A percentile compares a stretch with the other conserved stretches of the same genome.
phyloP scores from a whole-genome alignment of 2,888 invertebrate genomes.

The Boloria euphrosyne region DNA sequence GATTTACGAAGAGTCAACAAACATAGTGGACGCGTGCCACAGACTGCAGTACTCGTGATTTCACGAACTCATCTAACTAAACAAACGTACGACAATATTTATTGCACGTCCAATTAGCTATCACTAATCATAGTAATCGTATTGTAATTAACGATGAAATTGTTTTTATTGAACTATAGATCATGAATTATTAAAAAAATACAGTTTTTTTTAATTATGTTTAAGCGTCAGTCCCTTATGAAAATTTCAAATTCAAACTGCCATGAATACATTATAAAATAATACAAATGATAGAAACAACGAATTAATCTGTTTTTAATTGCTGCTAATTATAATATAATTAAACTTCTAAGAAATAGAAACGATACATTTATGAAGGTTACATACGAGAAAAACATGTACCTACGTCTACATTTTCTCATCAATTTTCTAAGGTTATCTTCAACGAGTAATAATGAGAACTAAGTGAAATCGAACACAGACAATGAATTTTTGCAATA shows the following conservation, averaged over 20 bases:
- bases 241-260: neutral
- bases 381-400: slow-evolving; percentile 29
- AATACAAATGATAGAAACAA: neutral
- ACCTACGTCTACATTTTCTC: slow-evolving; percentile 38
- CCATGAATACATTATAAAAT: neutral
- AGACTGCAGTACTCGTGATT: slow-evolving; percentile 10
- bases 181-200: neutral
- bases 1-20: slow-evolving; percentile 56
- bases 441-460: slow-evolving; percentile 67
- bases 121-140: slow-evolving; percentile 21
- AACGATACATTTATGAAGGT: neutral
- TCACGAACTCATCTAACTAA: slow-evolving; percentile 12
- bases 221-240: neutral
- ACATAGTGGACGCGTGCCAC: slow-evolving; percentile 47
- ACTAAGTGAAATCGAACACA: slow-evolving; percentile 70
- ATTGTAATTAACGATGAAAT: slow-evolving; percentile 3
- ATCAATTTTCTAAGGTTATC: slow-evolving; percentile 49
- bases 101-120: slow-evolving; percentile 28
- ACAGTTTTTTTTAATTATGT: neutral
- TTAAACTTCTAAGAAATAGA: slow-evolving; percentile 14
- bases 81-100: slow-evolving; percentile 27
- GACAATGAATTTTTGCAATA: slow-evolving; percentile 66
- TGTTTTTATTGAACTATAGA: neutral
- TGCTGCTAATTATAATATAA: neutral
- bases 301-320: neutral